phyloP scores from a whole-genome alignment of 1,140 invertebrate species.

The Diachasma alloeum region DNA sequence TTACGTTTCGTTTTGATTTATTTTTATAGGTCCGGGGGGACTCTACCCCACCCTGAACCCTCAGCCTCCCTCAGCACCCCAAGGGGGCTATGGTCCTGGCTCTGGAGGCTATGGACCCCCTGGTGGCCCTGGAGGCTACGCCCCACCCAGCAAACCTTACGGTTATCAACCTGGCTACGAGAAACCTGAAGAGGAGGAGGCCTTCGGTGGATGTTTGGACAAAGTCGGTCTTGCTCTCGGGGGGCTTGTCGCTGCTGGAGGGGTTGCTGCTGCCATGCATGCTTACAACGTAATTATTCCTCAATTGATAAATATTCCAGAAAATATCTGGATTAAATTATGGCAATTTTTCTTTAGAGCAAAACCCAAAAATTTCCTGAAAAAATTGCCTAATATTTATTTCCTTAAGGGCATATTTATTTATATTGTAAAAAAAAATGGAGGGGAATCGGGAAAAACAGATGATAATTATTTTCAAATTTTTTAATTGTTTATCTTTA shows the following conservation, averaged over 20 bases:
- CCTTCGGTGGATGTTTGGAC: slow-evolving; percentile 48
- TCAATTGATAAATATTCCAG: not conserved
- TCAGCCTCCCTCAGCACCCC: slow-evolving; percentile 32
- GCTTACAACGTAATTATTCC: slow-evolving; percentile 48
- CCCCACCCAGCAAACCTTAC: slow-evolving; percentile 36
- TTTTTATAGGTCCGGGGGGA: slow-evolving; percentile 47
- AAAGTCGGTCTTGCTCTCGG: slow-evolving; percentile 59
- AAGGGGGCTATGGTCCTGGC: slow-evolving; percentile 25
- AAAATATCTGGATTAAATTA: too few species aligned
- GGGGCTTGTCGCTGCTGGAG: slow-evolving; percentile 59
- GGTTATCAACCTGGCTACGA: slow-evolving; percentile 44
- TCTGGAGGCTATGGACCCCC: slow-evolving; percentile 36
- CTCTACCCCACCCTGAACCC: slow-evolving; percentile 53
- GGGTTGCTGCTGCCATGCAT: slow-evolving; percentile 57
- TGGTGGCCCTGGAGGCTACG: slow-evolving; percentile 30
- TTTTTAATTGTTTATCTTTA: too few species aligned
- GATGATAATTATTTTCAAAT: too few species aligned
- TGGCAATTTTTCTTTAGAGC: too few species aligned
- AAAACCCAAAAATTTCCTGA: too few species aligned
- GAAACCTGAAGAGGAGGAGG: slow-evolving; percentile 49
- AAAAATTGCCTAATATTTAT: too few species aligned
- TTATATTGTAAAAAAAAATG: too few species aligned
- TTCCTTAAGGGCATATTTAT: too few species aligned
- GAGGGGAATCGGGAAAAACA: too few species aligned
- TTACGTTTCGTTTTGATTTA: not conserved